Base-by-base conservation (phyloP, 2,113 vertebrate species). In the human region DNA sequence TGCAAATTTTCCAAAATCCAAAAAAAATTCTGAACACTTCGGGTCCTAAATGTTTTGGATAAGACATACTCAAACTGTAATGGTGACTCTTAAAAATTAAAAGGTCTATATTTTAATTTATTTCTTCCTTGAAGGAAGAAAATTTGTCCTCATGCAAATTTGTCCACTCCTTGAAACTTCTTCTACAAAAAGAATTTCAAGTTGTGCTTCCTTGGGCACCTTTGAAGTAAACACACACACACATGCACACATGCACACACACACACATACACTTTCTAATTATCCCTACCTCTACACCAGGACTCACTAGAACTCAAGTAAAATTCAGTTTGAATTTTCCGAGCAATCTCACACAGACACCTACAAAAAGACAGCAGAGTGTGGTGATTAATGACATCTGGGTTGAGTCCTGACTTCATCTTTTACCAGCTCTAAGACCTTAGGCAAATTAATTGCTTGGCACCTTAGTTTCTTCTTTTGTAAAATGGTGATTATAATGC, bases 51-150 rank as follows among this genome's bases (percentile, higher is more conserved):
- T 27, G 27, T 76, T 76, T 30, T 30, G 73, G 43, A 32, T 48
- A 76, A 48, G 43, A 8, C 13, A 76, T 48, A 45, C 14, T 76
- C 73, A 48, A 45, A 14, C 3, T 76, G 43, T 48, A 80, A 88
- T 22, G 25, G 3, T 68, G 68, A 78, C 25, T 7, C 22, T 94
- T 38, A 82, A 79, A 92, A 78, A 79, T 13, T 2, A 64, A 85
- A 85, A 86, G 10, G 22, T 30, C 22, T 78, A 6, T 32, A 83
- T 79, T 96, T 96, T 78, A 68, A 93, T 66, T 61, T 95, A 13
- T 89, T 89, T 97, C 22, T 96, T 93, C 18, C 45, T 50, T 76
- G 52, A 30, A 87, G 61, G 61, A 89, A 94, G 38, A 91, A 93
- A 70, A 64, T 61, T 18, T 92, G 43, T 7, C 73, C n/a, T 22